phyloP scores from a whole-genome alignment of 2,888 invertebrate species.

The Mellilla xanthometata region DNA sequence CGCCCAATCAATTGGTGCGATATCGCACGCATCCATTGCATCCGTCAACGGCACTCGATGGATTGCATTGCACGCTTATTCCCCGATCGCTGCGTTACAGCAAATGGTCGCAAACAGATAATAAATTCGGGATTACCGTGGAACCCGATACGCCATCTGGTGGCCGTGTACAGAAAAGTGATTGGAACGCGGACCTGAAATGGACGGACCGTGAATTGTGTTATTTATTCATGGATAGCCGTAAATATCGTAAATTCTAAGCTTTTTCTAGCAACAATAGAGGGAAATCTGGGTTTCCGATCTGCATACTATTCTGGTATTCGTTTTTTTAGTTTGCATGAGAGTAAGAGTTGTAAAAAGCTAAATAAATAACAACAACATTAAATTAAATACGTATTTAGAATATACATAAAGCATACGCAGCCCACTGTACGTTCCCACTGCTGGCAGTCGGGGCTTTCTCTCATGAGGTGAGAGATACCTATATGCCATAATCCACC shows the following conservation, averaged over 20 bases:
- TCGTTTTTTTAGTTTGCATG: too few species aligned
- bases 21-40: constrained; percentile 55
- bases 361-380: too few species aligned
- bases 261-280: constrained; percentile 3
- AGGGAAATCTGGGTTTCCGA: background rate
- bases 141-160: constrained; percentile 65
- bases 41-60: constrained; percentile 37
- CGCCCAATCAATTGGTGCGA: constrained; percentile 36
- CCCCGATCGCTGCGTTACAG: constrained; percentile 30
- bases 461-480: too few species aligned
- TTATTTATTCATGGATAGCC: constrained; percentile 32
- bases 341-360: too few species aligned
- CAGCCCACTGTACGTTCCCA: too few species aligned
- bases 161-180: constrained; percentile 56
- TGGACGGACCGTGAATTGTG: constrained; percentile 45
- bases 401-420: too few species aligned
- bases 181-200: constrained; percentile 45
- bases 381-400: too few species aligned
- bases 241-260: constrained; percentile 6
- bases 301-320: background rate
- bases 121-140: constrained; percentile 70
- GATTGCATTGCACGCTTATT: constrained; percentile 37
- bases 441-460: too few species aligned
- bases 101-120: constrained; percentile 69
- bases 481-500: too few species aligned